Evolutionary conservation across 2,888 invertebrate species (phyloP).

Genomic region (Chorisops tibialis): DNA sequence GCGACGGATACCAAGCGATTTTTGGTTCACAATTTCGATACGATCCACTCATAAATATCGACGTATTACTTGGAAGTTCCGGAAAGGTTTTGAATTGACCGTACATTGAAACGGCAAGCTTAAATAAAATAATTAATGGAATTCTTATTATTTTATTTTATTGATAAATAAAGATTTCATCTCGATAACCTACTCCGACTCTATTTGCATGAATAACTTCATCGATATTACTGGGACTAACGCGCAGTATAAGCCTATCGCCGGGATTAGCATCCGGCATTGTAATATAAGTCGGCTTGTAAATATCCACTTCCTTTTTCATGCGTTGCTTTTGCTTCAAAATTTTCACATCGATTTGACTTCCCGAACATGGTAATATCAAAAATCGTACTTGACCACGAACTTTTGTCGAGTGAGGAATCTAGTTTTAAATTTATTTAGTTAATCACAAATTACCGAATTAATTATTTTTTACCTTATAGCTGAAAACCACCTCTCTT

Average conservation of each 20-base stretch:
- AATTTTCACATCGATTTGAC: conserved; percentile 55
- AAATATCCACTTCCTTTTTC: conserved; percentile 47
- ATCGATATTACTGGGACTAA: conserved; percentile 54
- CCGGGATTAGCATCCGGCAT: conserved; percentile 47
- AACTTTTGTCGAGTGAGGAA: background rate
- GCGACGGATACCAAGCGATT: conserved; percentile 59
- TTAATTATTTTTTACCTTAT: conserved; percentile 51
- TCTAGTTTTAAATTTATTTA: background rate
- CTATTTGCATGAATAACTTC: conserved; percentile 54
- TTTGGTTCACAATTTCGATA: conserved; percentile 55
- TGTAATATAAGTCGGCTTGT: conserved; percentile 54
- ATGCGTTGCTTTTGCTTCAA: conserved; percentile 49
- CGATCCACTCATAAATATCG: conserved; percentile 55
- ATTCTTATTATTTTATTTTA: background rate
- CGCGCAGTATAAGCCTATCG: conserved; percentile 54
- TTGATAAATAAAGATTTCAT: background rate
- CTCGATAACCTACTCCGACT: conserved; percentile 52
- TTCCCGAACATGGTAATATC: conserved; percentile 57
- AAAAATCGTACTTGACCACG: conserved; percentile 46
- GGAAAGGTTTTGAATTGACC: conserved; percentile 54
- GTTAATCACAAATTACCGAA: background rate
- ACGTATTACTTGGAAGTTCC: conserved; percentile 55
- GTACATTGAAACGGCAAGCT: conserved; percentile 56
- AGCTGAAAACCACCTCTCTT: conserved; percentile 57
- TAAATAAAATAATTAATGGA: conserved; percentile 29